A percentile compares a stretch with the other conserved stretches of the same genome.
Conservation (phyloP, 2,888 invertebrate genomes). For the Ormyrus pomaceus region DNA sequence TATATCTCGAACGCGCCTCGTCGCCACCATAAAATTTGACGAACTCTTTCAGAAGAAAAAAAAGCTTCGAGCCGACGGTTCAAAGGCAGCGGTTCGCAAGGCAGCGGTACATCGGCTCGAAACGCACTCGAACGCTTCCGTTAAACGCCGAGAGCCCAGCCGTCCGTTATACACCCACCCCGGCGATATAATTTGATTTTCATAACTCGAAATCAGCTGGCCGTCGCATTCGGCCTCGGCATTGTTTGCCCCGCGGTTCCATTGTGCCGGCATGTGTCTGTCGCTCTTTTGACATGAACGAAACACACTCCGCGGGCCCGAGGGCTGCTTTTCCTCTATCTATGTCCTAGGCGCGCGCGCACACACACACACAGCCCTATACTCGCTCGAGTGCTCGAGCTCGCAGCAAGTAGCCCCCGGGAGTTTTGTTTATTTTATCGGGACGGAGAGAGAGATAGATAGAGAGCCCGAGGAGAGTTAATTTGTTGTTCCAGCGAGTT, state of each 20-base stretch:
- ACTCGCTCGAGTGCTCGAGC: conserved; percentile 2
- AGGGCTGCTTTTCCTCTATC: conserved; percentile 37
- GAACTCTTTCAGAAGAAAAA: no score
- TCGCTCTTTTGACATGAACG: conserved; percentile 23
- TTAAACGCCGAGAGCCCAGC: no score
- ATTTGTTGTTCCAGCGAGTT: conserved; percentile 49
- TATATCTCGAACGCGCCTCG: no score
- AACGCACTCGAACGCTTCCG: no score
- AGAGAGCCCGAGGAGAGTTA: conserved; percentile 24
- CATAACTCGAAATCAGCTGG: neutral
- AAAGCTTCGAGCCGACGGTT: no score
- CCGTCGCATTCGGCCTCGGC: neutral
- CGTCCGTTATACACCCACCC: no score
- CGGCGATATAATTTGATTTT: conserved; percentile 27
- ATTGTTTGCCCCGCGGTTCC: conserved; percentile 18
- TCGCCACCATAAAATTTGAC: no score
- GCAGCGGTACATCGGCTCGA: no score
- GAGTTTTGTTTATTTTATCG: conserved; percentile 44
- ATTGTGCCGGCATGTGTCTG: conserved; percentile 11
- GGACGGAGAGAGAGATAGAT: neutral
- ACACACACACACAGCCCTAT: neutral
- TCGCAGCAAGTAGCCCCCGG: neutral
- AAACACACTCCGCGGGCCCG: conserved; percentile 18
- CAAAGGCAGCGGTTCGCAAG: neutral
- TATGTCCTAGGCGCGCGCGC: neutral